Evolutionary conservation across 2,113 vertebrate species (phyloP).

Genomic region (Otus sunia): DNA sequence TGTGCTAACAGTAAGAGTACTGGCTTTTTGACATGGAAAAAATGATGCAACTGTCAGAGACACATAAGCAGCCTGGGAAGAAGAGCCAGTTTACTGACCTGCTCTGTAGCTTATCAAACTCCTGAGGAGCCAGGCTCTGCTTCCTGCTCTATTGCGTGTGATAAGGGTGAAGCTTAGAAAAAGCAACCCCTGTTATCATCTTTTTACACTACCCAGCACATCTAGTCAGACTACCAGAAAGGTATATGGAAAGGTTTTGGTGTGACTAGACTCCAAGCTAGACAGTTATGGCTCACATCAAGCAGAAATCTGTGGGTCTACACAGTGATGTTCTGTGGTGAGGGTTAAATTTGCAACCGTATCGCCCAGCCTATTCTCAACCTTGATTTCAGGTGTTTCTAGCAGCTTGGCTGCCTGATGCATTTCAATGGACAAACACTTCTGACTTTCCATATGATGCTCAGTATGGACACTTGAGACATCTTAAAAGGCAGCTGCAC

Average conservation of each 20-base stretch:
- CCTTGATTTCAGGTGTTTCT: not conserved
- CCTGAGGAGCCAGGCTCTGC: not conserved
- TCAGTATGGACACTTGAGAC: not conserved
- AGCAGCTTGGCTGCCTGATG: not conserved
- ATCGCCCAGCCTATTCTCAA: not conserved
- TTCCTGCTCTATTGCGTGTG: not conserved
- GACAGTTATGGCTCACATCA: not conserved
- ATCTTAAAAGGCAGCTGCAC: not conserved
- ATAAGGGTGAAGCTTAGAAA: not conserved
- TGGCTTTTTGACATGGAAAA: not conserved
- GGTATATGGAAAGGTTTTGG: not conserved
- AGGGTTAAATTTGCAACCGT: accelerated
- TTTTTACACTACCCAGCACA: not conserved
- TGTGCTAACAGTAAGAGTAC: not conserved
- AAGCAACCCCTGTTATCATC: not conserved
- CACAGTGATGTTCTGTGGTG: accelerated
- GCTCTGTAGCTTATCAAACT: not conserved
- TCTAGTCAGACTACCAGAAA: not conserved
- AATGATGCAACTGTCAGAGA: not conserved
- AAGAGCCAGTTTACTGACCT: not conserved
- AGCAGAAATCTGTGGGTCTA: not conserved
- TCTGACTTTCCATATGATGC: not conserved
- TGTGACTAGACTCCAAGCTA: not conserved
- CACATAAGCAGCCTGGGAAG: not conserved
- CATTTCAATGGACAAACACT: not conserved